Conservation (phyloP, 2,797 vertebrate species). For the Hyperoplus lanceolatus region DNA sequence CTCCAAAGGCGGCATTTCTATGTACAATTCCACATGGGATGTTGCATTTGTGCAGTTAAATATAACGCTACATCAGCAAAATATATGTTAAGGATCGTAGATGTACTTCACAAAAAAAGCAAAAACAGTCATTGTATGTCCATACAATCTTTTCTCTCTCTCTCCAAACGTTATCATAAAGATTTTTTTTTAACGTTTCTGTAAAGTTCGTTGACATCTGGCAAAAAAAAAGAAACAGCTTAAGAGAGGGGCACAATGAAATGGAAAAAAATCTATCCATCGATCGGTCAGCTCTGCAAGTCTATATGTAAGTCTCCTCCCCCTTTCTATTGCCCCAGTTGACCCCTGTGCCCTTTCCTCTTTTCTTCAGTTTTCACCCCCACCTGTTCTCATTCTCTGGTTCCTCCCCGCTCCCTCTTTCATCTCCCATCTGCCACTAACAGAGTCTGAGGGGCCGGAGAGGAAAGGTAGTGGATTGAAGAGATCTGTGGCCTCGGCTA, state of each 20-base stretch:
- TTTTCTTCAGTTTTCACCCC: slow-evolving; percentile 80
- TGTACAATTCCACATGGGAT: background rate
- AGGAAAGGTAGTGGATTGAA: slow-evolving; percentile 53
- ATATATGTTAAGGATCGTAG: background rate
- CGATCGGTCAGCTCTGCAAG: slow-evolving; percentile 67
- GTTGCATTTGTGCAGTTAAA: background rate
- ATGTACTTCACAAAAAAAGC: background rate
- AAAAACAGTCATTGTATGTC: background rate
- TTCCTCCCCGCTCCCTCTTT: slow-evolving; percentile 76
- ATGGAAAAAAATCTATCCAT: slow-evolving; percentile 74
- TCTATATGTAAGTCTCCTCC: slow-evolving; percentile 68
- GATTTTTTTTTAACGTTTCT: slow-evolving; percentile 21
- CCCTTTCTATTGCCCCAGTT: slow-evolving; percentile 68
- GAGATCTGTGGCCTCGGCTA: slow-evolving; percentile 33
- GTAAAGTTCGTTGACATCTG: slow-evolving; percentile 72
- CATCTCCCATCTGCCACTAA: slow-evolving; percentile 86
- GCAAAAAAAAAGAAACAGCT: slow-evolving; percentile 49
- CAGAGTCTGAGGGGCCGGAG: slow-evolving; percentile 6
- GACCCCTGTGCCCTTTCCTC: slow-evolving; percentile 75
- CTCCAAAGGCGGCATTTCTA: slow-evolving; percentile 36
- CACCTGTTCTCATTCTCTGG: slow-evolving; percentile 79
- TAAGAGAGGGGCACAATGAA: slow-evolving; percentile 37
- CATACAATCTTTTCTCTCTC: background rate
- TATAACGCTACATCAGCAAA: background rate
- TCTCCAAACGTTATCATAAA: background rate